These are phyloP conservation scores for Datnioides undecimradiatus DNA, from an alignment of 2,113 vertebrate genomes.

Conservation along the genomic window DNA sequence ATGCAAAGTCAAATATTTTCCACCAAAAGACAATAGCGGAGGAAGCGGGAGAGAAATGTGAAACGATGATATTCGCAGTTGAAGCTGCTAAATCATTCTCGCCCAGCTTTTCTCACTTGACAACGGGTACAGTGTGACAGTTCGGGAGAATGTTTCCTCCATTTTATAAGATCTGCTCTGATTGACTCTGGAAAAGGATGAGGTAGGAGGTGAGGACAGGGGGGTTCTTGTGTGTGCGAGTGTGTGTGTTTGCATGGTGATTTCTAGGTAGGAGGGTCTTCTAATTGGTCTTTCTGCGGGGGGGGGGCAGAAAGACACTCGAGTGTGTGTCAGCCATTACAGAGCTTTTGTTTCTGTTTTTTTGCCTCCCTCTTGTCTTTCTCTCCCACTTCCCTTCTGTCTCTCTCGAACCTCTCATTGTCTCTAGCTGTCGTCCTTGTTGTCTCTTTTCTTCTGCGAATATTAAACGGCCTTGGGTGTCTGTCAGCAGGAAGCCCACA, in stretches of 20 bases:
- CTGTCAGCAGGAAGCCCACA: conserved; percentile 57
- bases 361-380: conserved; percentile 19
- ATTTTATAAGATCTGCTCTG: conserved; percentile 8
- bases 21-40: neutral
- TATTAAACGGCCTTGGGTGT: conserved; percentile 61
- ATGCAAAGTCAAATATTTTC: neutral
- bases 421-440: conserved; percentile 37
- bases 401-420: conserved; percentile 22
- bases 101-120: conserved; percentile 9
- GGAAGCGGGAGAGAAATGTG: neutral
- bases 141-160: neutral
- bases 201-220: neutral
- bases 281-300: conserved; percentile 22
- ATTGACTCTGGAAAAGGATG: conserved; percentile 34
- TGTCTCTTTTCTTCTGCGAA: conserved; percentile 50
- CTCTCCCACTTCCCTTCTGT: conserved; percentile 46
- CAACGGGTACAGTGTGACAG: conserved; percentile 14
- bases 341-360: conserved; percentile 33
- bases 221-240: neutral
- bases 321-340: conserved; percentile 7
- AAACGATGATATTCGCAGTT: conserved; percentile 3
- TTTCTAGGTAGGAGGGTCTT: conserved; percentile 27
- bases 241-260: conserved; percentile 7
- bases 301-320: conserved; percentile 3
- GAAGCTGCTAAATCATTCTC: conserved; percentile 26